Evolutionary conservation across 2,797 vertebrate species (phyloP).

Genomic region (Xenops minutus): DNA sequence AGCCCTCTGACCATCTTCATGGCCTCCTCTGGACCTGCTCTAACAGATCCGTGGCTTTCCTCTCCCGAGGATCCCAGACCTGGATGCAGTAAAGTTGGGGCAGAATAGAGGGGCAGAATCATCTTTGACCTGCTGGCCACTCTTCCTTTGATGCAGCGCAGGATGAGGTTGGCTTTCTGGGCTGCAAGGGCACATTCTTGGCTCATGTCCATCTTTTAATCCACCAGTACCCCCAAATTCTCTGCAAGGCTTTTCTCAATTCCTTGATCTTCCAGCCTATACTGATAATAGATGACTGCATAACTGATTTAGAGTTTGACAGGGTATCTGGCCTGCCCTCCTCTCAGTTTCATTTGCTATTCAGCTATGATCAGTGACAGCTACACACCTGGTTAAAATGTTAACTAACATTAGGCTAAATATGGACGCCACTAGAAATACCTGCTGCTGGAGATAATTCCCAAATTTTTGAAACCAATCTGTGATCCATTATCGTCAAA

Average conservation of each 20-base stretch:
- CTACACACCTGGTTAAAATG: not conserved
- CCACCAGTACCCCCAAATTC: not conserved
- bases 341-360: not conserved
- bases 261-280: not conserved
- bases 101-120: not conserved
- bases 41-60: not conserved
- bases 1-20: accelerated
- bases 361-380: not conserved
- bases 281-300: not conserved
- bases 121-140: not conserved
- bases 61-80: not conserved
- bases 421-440: not conserved
- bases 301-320: not conserved
- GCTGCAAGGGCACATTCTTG: accelerated
- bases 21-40: not conserved
- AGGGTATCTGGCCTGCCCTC: not conserved
- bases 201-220: not conserved
- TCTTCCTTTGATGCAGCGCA: not conserved
- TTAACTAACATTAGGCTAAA: not conserved
- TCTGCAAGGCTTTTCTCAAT: not conserved
- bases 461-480: not conserved
- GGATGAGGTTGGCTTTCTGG: not conserved
- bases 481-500: not conserved
- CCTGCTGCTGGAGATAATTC: not conserved
- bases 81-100: accelerated